Base-by-base conservation (phyloP, 2,888 invertebrate species). In the Apotomis betuletana region DNA sequence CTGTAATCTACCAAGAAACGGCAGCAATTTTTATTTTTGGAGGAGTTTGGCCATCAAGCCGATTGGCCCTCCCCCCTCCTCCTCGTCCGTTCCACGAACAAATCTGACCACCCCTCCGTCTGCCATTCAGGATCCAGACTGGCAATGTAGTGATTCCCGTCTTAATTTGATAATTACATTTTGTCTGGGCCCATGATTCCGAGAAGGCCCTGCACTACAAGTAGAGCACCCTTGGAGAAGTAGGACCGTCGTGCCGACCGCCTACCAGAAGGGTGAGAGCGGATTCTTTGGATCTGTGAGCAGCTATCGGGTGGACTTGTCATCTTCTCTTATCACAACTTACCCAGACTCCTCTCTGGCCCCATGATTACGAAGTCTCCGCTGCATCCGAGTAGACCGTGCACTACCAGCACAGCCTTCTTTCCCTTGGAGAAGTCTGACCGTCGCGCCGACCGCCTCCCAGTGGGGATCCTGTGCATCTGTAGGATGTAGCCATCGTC, bases 291-390 rank as follows among this genome's bases (percentile, higher is more conserved):
- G 5, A 44, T 44, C 8, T 6, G 5, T 44, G 6, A 44, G 8
- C 44, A 5, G 8, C 44, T 8, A 44, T 44, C 5, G 9, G 3
- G 9, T 10, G 5, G 49, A 6, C 6, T 10, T 10, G 49, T 9
- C 9, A 9, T 49, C 9, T 6, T 10, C 49, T 49, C 49, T 49
- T 49, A 4, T 12, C 4, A 36, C 5, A 52, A 52, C 63, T 86
- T 85, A 95, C 96, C 94, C 41, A 96, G 85, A 77, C 95, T 95
- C 77, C 94, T 94, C 69, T 94, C 91, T 0, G 95, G 95, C 0
- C 95, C 95, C 92, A 96, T 95, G 73, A 96, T 92, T 5, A 97
- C 88, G 93, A 96, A 97, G 81, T 96, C 95, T 0, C 95, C 94
- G 5, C 96, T 95, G 77, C 95, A 94, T 3, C 95, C 95, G 4